A percentile compares a stretch with the other conserved stretches of the same genome.
Conservation (phyloP, 2,797 vertebrate species). For the Syngnathus acus region DNA sequence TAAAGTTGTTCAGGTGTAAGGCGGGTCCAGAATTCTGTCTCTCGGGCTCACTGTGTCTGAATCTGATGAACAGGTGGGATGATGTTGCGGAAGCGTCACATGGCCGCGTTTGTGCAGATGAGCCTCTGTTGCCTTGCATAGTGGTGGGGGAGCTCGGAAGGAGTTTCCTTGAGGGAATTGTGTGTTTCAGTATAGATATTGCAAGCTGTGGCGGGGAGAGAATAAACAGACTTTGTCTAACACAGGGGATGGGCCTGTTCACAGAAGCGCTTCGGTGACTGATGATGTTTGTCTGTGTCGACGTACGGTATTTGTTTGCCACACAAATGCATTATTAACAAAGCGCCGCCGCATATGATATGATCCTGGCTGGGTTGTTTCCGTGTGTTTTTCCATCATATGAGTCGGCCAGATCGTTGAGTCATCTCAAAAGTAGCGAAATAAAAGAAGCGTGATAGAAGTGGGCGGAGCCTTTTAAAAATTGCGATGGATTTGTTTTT, state of each 20-base stretch:
- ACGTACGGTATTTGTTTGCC: conserved; percentile 59
- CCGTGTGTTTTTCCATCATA: conserved; percentile 42
- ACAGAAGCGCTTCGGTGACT: conserved; percentile 60
- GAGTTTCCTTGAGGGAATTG: conserved; percentile 65
- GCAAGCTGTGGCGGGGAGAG: conserved; percentile 61
- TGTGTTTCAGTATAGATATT: conserved; percentile 66
- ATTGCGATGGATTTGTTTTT: conserved; percentile 32
- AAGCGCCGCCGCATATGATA: conserved; percentile 51
- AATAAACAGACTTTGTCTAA: conserved; percentile 64
- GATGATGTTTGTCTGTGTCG: conserved; percentile 68
- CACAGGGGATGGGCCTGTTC: conserved; percentile 57
- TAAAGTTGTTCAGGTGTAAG: conserved; percentile 46
- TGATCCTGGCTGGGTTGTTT: conserved; percentile 42
- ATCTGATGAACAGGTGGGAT: conserved; percentile 55
- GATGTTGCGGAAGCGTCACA: conserved; percentile 57
- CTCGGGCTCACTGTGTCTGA: conserved; percentile 42
- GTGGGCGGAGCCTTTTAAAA: conserved; percentile 40
- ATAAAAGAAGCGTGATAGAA: conserved; percentile 26
- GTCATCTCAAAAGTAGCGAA: conserved; percentile 14
- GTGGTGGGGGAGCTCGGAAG: conserved; percentile 34
- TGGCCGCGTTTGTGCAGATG: conserved; percentile 47
- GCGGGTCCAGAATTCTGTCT: conserved; percentile 39
- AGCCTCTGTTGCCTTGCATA: conserved; percentile 36
- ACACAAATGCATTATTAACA: conserved; percentile 70
- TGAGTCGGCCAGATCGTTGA: conserved; percentile 34